Conservation (phyloP, 2,888 invertebrate genomes). For the Sipunculus nudus region DNA sequence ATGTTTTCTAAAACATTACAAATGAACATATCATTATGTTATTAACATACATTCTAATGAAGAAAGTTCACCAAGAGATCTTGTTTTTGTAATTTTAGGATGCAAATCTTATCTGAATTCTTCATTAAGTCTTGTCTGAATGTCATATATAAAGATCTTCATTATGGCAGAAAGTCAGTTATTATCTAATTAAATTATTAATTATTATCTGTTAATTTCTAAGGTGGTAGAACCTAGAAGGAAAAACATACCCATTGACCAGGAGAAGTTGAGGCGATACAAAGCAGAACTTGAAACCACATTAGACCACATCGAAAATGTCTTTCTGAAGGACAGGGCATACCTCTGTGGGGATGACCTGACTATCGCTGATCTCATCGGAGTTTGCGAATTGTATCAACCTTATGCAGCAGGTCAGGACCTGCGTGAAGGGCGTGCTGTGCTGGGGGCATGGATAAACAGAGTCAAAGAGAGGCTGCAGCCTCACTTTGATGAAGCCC, state of each 20-base stretch:
- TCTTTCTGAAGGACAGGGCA: conserved; percentile 50
- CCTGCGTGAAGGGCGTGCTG: conserved; percentile 44
- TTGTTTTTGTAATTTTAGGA: too few relatives aligned
- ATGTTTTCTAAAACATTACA: too few relatives aligned
- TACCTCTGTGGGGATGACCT: conserved; percentile 54
- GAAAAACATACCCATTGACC: conserved; percentile 46
- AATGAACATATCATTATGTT: too few relatives aligned
- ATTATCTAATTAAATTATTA: too few relatives aligned
- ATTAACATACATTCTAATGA: too few relatives aligned
- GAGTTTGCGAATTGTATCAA: conserved; percentile 59
- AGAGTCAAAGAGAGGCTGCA: conserved; percentile 44
- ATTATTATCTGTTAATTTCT: conserved; percentile 3
- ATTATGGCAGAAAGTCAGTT: too few relatives aligned
- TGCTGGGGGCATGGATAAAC: conserved; percentile 52
- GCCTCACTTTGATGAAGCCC: conserved; percentile 28
- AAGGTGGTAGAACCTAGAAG: conserved; percentile 54
- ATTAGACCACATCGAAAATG: conserved; percentile 43
- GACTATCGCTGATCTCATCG: conserved; percentile 59
- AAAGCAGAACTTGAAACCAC: conserved; percentile 29
- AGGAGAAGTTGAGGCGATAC: conserved; percentile 44
- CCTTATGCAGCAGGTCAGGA: conserved; percentile 51
- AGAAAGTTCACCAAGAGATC: too few relatives aligned
- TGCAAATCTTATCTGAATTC: too few relatives aligned
- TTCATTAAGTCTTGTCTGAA: too few relatives aligned
- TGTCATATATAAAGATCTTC: too few relatives aligned